Conservation (phyloP, 2,797 vertebrate genomes). For the Salmo trutta region DNA sequence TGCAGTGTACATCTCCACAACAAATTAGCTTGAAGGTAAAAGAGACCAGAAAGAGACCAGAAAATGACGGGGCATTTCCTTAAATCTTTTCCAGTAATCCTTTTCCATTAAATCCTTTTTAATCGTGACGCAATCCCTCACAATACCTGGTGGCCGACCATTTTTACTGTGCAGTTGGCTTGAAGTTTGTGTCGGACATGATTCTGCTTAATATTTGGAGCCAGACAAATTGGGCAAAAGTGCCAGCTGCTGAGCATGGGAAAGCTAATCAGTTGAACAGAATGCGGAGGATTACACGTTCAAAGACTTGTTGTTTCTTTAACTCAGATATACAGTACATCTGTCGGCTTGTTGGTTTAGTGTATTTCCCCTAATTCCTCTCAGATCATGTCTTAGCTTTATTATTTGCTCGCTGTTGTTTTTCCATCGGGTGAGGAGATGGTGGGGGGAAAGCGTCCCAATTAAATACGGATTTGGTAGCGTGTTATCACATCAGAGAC, state of each 20-base stretch:
- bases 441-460: constrained; percentile 56
- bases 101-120: constrained; percentile 62
- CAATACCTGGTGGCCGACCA: constrained; percentile 61
- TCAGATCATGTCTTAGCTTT: constrained; percentile 52
- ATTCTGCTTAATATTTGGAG: constrained; percentile 60
- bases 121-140: constrained; percentile 51
- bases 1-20: not conserved
- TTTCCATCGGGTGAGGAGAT: constrained; percentile 32
- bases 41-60: not conserved
- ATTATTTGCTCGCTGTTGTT: constrained; percentile 59
- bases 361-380: constrained; percentile 42
- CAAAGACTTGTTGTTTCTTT: constrained; percentile 54
- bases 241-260: constrained; percentile 60
- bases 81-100: constrained; percentile 54
- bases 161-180: constrained; percentile 56
- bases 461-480: constrained; percentile 64
- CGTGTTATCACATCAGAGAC: constrained; percentile 59
- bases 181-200: constrained; percentile 41
- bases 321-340: constrained; percentile 44
- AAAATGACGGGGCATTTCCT: constrained; percentile 53
- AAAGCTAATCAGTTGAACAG: constrained; percentile 65
- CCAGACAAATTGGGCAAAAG: constrained; percentile 60
- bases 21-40: not conserved
- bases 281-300: constrained; percentile 58
- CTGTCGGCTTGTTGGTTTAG: constrained; percentile 22